Percentiles rank a stretch among this genome's conserved stretches.
These are phyloP conservation scores for Haemorhous mexicanus DNA, from an alignment of 2,113 vertebrate species.

Conservation along the genomic window DNA sequence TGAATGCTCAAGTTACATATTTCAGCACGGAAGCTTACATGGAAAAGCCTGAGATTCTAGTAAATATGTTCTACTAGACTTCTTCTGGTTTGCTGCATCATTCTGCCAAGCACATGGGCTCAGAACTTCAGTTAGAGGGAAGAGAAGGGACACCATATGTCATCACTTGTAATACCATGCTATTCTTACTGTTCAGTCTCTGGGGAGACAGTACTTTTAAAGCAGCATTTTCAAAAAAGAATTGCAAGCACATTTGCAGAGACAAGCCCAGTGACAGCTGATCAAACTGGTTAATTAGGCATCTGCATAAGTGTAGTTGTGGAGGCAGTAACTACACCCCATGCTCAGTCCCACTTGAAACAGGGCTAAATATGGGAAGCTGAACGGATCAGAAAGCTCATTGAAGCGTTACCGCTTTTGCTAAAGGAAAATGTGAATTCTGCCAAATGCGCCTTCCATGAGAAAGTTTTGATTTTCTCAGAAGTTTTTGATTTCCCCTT, in stretches of 20 bases:
- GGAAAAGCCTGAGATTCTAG: neutral
- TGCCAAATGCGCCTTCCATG: neutral
- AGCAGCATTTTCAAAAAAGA: neutral
- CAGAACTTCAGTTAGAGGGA: constrained; percentile 1
- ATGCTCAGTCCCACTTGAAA: neutral
- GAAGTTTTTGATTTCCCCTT: neutral
- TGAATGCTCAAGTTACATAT: neutral
- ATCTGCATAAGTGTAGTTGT: neutral
- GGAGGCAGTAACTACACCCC: neutral
- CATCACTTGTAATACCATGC: neutral
- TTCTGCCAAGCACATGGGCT: neutral
- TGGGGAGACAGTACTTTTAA: neutral
- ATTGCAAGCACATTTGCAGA: neutral
- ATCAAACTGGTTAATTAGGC: neutral
- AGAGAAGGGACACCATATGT: constrained; percentile 9
- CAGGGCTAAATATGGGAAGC: constrained; percentile 28
- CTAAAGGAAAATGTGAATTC: neutral
- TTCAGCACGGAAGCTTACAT: neutral
- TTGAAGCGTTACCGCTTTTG: neutral
- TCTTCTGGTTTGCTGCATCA: neutral
- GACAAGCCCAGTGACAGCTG: neutral
- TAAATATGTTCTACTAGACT: neutral
- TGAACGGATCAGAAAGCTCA: neutral
- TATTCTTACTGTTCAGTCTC: neutral
- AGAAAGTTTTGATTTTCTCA: constrained; percentile 23